These are phyloP conservation scores for Cryptotis parvus DNA, from an alignment of 2,113 vertebrate genomes.

Conservation along the genomic window DNA sequence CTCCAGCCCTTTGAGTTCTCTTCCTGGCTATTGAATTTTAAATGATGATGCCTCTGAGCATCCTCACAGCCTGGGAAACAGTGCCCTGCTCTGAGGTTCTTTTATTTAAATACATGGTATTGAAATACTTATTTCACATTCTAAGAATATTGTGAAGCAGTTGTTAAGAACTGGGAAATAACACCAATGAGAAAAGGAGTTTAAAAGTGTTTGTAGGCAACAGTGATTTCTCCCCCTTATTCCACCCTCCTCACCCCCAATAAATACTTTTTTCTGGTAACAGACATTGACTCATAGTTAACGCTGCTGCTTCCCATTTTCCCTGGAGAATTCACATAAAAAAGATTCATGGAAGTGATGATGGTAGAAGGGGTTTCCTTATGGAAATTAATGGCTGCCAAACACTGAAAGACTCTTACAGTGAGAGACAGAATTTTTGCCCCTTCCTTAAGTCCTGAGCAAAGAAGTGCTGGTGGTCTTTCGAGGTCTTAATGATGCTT, in stretches of 20 bases:
- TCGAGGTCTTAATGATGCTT: neutral
- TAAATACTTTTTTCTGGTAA: neutral
- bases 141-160: conserved; percentile 32
- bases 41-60: neutral
- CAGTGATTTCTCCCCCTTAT: no score
- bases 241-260: no score
- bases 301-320: neutral
- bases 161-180: conserved; percentile 39
- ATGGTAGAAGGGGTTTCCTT: neutral
- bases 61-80: neutral
- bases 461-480: neutral
- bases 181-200: neutral
- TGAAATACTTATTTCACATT: neutral
- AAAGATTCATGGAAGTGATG: neutral
- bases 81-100: neutral
- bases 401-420: neutral
- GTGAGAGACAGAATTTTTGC: neutral
- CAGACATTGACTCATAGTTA: neutral
- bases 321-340: neutral
- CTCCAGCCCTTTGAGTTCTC: no score
- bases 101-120: neutral
- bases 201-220: neutral
- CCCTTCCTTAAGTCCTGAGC: neutral
- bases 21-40: neutral
- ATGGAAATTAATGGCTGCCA: neutral